These are phyloP conservation scores for Tyrannus savana DNA, from an alignment of 2,113 vertebrate genomes.

Conservation along the genomic window DNA sequence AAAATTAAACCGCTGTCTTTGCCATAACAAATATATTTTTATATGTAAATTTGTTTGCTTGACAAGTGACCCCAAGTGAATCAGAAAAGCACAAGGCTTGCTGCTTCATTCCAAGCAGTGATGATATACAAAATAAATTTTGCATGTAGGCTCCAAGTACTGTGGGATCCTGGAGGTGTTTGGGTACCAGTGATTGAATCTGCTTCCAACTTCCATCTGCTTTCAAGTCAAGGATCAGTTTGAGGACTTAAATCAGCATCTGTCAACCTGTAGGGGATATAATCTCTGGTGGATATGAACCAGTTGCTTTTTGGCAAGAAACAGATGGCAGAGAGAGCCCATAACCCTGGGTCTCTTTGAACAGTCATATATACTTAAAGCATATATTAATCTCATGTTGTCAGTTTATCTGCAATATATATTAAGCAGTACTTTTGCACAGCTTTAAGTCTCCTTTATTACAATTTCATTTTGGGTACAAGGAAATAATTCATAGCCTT, in stretches of 20 bases:
- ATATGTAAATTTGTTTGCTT: not conserved
- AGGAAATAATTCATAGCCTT: not conserved
- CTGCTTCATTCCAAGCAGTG: not conserved
- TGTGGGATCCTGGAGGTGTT: not conserved
- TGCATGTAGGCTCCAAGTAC: not conserved
- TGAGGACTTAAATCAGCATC: conserved; percentile 27
- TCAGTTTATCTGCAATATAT: not conserved
- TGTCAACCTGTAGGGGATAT: not conserved
- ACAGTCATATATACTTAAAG: not conserved
- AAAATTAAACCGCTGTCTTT: not conserved
- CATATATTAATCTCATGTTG: not conserved
- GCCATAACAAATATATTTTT: not conserved
- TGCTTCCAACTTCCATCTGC: not conserved
- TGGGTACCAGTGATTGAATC: not conserved
- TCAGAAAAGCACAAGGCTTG: not conserved
- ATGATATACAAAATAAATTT: not conserved
- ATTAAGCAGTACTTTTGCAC: not conserved
- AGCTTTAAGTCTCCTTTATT: not conserved
- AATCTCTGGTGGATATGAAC: conserved; percentile 3
- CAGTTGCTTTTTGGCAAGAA: conserved; percentile 17
- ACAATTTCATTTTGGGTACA: not conserved
- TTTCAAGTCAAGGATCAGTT: conserved; percentile 6
- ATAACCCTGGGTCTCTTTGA: not conserved
- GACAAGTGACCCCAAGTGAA: not conserved
- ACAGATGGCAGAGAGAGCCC: conserved; percentile 24